Conservation (phyloP, 2,113 vertebrate species). For the Hyla sarda region DNA sequence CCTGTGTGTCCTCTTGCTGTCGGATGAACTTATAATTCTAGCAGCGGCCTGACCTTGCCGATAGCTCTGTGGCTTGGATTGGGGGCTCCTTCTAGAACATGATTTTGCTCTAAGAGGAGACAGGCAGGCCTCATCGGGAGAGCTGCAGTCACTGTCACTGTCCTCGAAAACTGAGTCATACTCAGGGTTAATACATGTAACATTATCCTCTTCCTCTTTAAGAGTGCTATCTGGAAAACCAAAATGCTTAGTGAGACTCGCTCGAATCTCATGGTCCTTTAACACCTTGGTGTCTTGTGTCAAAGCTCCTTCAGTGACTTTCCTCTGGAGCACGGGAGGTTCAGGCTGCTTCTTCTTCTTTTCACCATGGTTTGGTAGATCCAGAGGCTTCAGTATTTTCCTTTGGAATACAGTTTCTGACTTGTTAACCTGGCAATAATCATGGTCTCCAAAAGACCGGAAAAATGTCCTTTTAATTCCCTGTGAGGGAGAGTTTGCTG, state of each 20-base stretch:
- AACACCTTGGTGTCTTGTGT: constrained; percentile 68
- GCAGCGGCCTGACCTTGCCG: constrained; percentile 74
- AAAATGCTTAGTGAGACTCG: constrained; percentile 83
- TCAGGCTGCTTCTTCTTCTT: constrained; percentile 67
- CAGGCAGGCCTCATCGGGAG: constrained; percentile 64
- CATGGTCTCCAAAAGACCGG: constrained; percentile 90
- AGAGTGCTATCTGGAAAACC: constrained; percentile 77
- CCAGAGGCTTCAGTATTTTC: constrained; percentile 79
- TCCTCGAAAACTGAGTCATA: constrained; percentile 78
- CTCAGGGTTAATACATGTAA: constrained; percentile 73
- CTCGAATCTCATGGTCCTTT: constrained; percentile 82
- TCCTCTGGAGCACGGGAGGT: constrained; percentile 68
- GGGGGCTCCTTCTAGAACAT: constrained; percentile 72
- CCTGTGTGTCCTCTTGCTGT: constrained; percentile 84
- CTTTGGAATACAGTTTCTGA: constrained; percentile 73
- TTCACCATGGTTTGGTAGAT: constrained; percentile 66
- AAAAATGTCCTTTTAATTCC: constrained; percentile 76
- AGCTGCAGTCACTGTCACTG: constrained; percentile 76
- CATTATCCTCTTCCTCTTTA: constrained; percentile 67
- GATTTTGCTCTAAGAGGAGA: constrained; percentile 68
- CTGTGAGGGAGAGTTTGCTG: constrained; percentile 64
- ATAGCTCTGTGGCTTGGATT: constrained; percentile 69
- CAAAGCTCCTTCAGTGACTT: constrained; percentile 63
- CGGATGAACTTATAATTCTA: constrained; percentile 79
- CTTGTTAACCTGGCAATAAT: constrained; percentile 90